Percentiles rank a stretch among this genome's conserved stretches.
Evolutionary conservation across 2,113 vertebrate genomes (phyloP).

Genomic region (Xiphorhynchus elegans): DNA sequence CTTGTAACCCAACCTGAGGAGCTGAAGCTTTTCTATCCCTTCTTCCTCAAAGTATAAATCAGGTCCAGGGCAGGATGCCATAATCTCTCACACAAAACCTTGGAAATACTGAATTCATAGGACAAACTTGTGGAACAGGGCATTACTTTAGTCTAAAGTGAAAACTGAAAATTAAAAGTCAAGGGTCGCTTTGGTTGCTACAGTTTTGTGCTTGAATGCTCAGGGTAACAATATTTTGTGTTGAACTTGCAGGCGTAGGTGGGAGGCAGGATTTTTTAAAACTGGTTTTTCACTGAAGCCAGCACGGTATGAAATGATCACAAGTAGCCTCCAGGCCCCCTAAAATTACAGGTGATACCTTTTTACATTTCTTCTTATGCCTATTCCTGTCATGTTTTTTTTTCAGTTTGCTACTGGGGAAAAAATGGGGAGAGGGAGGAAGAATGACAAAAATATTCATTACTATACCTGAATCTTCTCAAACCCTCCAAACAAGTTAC

Average conservation of each 20-base stretch:
- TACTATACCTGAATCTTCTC: not conserved
- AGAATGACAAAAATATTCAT: not conserved
- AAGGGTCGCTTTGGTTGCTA: not conserved
- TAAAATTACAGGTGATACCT: not conserved
- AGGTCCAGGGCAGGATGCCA: not conserved
- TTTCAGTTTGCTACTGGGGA: not conserved
- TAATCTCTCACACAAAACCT: not conserved
- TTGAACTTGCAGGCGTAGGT: not conserved
- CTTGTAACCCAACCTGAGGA: not conserved
- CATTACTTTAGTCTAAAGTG: not conserved
- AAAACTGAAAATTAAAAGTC: not conserved
- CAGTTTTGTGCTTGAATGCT: not conserved
- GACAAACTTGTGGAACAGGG: not conserved
- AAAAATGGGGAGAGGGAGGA: fast-evolving
- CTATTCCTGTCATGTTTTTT: not conserved
- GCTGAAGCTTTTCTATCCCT: not conserved
- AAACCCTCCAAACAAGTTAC: not conserved
- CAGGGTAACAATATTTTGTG: not conserved
- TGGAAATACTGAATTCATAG: not conserved
- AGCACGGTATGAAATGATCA: not conserved
- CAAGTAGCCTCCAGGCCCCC: not conserved
- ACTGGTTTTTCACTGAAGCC: not conserved
- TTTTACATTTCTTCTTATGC: not conserved
- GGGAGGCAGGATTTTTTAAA: not conserved
- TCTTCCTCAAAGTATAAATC: not conserved